phyloP scores from a whole-genome alignment of 2,113 vertebrate species.

The Hyla sarda region DNA sequence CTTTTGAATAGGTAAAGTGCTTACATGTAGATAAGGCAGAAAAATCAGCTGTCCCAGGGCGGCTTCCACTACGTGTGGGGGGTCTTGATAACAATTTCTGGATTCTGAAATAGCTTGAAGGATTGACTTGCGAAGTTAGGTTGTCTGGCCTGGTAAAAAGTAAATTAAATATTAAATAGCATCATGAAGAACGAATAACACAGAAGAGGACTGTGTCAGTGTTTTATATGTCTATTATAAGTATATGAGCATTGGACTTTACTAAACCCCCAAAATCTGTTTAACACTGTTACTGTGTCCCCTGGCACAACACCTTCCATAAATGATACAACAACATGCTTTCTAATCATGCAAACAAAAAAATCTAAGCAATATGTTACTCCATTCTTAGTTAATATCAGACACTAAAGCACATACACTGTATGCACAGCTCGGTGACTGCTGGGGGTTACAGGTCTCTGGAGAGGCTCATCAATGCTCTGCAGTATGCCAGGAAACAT shows the following conservation, averaged over 20 bases:
- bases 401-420: constrained; percentile 74
- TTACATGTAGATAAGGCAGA: constrained; percentile 74
- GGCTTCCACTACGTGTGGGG: constrained; percentile 69
- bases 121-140: constrained; percentile 56
- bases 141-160: constrained; percentile 66
- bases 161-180: neutral
- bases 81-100: constrained; percentile 65
- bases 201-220: neutral
- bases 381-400: neutral
- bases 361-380: neutral
- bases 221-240: neutral
- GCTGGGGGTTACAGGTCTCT: constrained; percentile 86
- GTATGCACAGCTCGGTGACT: constrained; percentile 73
- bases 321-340: too few relatives aligned
- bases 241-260: neutral
- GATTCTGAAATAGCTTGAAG: constrained; percentile 53
- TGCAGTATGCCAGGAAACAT: constrained; percentile 65
- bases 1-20: too few relatives aligned
- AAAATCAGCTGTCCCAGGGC: constrained; percentile 69
- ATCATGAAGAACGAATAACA: neutral
- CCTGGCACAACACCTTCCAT: too few relatives aligned
- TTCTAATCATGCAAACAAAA: neutral
- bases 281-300: too few relatives aligned
- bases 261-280: too few relatives aligned
- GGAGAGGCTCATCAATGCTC: constrained; percentile 84